Conservation (phyloP, 1,140 invertebrate genomes). For the Drosophila varians region DNA sequence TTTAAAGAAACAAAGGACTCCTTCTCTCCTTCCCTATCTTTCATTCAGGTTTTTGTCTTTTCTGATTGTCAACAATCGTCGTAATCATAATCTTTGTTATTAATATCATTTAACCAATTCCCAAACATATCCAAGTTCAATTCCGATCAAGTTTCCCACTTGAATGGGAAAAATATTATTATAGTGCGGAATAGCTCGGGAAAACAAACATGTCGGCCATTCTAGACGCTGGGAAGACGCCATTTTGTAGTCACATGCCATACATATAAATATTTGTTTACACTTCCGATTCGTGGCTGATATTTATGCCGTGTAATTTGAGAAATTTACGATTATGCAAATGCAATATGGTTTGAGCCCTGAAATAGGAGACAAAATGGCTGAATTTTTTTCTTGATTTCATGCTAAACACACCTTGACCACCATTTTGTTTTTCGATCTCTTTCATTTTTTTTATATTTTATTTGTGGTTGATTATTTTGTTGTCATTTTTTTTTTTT, state of each 20-base stretch:
- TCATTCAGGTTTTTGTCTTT: background rate
- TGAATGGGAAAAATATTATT: conserved; percentile 24
- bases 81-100: conserved; percentile 8
- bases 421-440: conserved; percentile 66
- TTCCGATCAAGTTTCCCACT: background rate
- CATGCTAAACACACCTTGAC: conserved; percentile 59
- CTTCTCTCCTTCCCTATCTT: no score
- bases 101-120: background rate
- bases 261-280: conserved; percentile 5
- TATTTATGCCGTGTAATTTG: conserved; percentile 17
- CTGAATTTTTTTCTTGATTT: conserved; percentile 5
- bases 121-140: background rate
- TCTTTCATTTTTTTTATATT: conserved; percentile 30
- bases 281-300: conserved; percentile 19
- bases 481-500: conserved; percentile 33
- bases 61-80: no score
- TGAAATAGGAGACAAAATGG: conserved; percentile 30
- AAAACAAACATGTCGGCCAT: conserved; percentile 4
- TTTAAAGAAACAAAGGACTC: no score
- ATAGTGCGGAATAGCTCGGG: background rate
- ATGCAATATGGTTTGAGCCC: conserved; percentile 15
- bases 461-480: conserved; percentile 34
- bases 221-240: conserved; percentile 15
- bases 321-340: conserved; percentile 14
- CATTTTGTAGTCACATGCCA: conserved; percentile 30